Evolutionary conservation across 2,888 invertebrate species (phyloP), one percentile per base, ranked within the genome.

Genomic region (Spatulosminthurus flaviceps): DNA sequence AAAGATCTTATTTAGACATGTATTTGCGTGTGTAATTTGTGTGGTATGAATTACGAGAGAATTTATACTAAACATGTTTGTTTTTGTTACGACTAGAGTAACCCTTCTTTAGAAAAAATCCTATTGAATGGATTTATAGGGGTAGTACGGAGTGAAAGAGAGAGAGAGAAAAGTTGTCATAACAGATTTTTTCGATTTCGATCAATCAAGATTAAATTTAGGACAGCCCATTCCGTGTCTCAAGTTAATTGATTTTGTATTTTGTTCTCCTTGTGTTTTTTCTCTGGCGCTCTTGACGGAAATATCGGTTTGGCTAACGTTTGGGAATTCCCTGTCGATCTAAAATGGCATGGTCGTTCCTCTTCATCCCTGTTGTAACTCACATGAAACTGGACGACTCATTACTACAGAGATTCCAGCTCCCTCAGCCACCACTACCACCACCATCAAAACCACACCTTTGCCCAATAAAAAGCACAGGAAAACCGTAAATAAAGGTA

Each of bases 361-460:
- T 51, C 51, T 51, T 51, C 51, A 51, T 51, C 51, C 51, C 51
- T 51, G n/a, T 61, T 16, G 51, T n/a, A 19, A 51, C 51, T 51
- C 4, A 13, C n/a, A 13, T 51, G 16, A 5, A 2, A 51, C 51
- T 51, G 51, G 16, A 51, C 71, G 13, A 5, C 13, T n/a, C 1
- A 5, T 42, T 64, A 41, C 67, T 87, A 43, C 90, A 95, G 95
- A 95, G 91, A 94, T 95, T 88, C 93, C 94, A 67, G 93, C 94
- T 28, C 95, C 94, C 43, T 94, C 94, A 41, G 94, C 94, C 82
- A 91, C 91, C 77, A 91, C 93, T 28, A 77, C 82, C 16, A 74
- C 78, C 16, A 78, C 78, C 43, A 41, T 76, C 5, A 79, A 76
- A 78, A 81, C 83, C 13, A 82, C 82, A 75, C 81, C 80, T 19